Base-by-base conservation (phyloP, 2,888 invertebrate species). In the Calephelis perditalis region DNA sequence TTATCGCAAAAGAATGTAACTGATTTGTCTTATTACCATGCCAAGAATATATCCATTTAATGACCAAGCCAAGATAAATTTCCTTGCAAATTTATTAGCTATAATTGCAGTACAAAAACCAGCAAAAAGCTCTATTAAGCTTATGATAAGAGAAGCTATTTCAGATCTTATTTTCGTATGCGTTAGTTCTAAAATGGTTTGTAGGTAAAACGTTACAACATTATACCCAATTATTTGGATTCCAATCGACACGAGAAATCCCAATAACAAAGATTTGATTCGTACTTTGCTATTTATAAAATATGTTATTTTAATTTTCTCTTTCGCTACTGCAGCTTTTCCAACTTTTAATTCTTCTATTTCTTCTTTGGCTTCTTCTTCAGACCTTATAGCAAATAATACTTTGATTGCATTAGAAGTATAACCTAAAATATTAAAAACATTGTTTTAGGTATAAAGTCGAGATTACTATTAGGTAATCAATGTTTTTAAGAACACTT, bases 151-250 rank as follows among this genome's bases (percentile, higher is more conserved):
- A 7, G 59, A 59, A 3, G 44, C 37, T 35, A 15, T 11, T 52
- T 59, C 36, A 55, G 61, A 46, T 47, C 8, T 52, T 61, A 60
- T 59, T 54, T 57, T 57, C 3, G 61, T 63, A 44, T 63, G 7
- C 49, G 60, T 61, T 7, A 47, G 56, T 40, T 49, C 54, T 35
- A 56, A 59, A 45, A 60, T 60, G 8, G 56, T 60, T 36, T 60
- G 60, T 11, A 60, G 55, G 47, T 60, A 60, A 35, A 56, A 60
- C 5, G 54, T n/a, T 43, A 60, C 46, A 45, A 46, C 45, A 7
- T 59, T 57, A 3, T 54, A 49, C 44, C 57, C 59, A 6, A 36
- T 59, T 5, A 61, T 6, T 10, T 57, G 46, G 15, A 45, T 40
- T 11, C 40, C 40, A 12, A 35, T 12, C 6, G n/a, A 26, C 7